Conservation (phyloP, 2,797 vertebrate genomes). For the Pseudotriccus pelzelni region DNA sequence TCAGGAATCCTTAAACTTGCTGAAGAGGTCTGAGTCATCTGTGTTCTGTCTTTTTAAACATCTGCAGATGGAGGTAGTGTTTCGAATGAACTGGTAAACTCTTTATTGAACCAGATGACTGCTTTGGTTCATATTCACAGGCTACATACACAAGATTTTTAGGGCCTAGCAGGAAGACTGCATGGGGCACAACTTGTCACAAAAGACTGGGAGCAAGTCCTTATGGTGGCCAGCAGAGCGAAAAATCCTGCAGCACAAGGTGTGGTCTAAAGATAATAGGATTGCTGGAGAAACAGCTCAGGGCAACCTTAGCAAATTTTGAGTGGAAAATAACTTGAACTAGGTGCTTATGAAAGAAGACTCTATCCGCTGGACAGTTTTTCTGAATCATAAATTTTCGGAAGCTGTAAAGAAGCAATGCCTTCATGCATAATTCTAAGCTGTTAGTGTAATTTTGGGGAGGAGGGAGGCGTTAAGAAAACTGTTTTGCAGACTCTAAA, state of each 20-base stretch:
- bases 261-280: background rate
- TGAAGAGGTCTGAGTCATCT: background rate
- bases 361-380: background rate
- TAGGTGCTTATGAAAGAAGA: background rate
- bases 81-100: background rate
- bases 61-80: background rate
- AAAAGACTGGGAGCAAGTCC: background rate
- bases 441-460: background rate
- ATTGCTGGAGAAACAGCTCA: background rate
- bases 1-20: background rate
- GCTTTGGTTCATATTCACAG: background rate
- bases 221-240: background rate
- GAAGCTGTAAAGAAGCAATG: background rate
- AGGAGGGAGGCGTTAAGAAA: background rate
- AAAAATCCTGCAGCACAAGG: background rate
- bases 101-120: background rate
- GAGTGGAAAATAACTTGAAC: background rate
- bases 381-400: background rate
- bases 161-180: background rate
- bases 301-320: background rate
- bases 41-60: background rate
- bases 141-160: background rate
- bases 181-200: background rate
- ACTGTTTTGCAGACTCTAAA: background rate
- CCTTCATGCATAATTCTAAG: background rate